phyloP scores from a whole-genome alignment of 2,113 vertebrate species.

The Megaptera novaeangliae region DNA sequence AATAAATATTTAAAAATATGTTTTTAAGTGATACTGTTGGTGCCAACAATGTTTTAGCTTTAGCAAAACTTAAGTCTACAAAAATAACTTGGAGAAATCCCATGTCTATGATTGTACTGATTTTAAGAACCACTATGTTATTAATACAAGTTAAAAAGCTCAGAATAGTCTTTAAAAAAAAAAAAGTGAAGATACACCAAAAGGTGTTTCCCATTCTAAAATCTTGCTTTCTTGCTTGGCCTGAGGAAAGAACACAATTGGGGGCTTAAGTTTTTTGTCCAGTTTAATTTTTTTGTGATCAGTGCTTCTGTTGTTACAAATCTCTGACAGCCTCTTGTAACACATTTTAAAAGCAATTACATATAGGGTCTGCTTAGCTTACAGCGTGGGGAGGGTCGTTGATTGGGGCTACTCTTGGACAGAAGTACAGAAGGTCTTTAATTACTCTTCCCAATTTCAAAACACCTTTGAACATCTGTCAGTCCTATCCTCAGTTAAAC shows the following conservation, averaged over 20 bases:
- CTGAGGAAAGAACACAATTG: not conserved
- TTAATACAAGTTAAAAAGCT: not conserved
- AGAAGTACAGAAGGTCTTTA: not conserved
- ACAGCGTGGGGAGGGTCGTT: not conserved
- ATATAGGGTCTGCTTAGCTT: not conserved
- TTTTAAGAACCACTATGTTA: conserved; percentile 1
- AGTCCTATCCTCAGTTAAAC: not conserved
- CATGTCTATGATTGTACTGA: not conserved
- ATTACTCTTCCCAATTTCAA: not conserved
- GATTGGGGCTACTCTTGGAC: not conserved
- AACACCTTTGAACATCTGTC: not conserved
- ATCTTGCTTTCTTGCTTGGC: not conserved
- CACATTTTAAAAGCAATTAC: not conserved
- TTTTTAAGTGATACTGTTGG: not conserved
- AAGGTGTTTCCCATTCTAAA: not conserved
- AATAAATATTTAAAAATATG: conserved; percentile 34
- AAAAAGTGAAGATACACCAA: not conserved
- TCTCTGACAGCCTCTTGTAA: not conserved
- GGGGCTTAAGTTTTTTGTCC: not conserved
- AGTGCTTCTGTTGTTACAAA: not conserved
- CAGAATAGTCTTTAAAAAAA: not conserved
- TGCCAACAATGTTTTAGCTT: not conserved
- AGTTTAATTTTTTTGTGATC: not conserved
- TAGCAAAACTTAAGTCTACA: not conserved
- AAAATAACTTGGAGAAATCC: not conserved